Conservation (phyloP, 2,113 vertebrate genomes). For the Heteronetta atricapilla region DNA sequence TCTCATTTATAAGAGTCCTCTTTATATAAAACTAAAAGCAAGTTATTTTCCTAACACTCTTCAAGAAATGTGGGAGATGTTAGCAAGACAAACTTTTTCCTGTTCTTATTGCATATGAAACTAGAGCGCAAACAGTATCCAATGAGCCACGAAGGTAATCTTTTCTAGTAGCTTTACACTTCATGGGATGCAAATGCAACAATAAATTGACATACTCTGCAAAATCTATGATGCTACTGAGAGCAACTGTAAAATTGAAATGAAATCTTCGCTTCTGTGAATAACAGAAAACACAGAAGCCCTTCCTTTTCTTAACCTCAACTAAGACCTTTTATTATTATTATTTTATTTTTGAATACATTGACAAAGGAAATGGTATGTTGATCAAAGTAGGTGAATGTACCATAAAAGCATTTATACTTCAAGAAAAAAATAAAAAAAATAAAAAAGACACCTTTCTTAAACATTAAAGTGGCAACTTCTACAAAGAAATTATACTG, state of each 20-base stretch:
- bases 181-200: neutral
- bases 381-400: neutral
- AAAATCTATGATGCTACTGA: neutral
- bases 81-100: neutral
- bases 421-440: neutral
- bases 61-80: neutral
- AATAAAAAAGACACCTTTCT: neutral
- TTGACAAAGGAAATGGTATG: neutral
- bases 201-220: neutral
- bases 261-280: neutral
- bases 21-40: neutral
- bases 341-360: neutral
- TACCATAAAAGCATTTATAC: neutral
- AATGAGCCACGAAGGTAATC: neutral
- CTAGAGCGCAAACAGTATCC: neutral
- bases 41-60: neutral
- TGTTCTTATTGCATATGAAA: neutral
- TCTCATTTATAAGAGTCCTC: neutral
- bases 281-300: neutral
- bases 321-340: fast-evolving
- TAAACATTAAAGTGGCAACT: neutral
- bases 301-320: neutral
- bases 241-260: neutral
- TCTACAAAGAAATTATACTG: neutral
- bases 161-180: neutral